Conservation (phyloP, 2,113 vertebrate species). For the Halcyon senegalensis region DNA sequence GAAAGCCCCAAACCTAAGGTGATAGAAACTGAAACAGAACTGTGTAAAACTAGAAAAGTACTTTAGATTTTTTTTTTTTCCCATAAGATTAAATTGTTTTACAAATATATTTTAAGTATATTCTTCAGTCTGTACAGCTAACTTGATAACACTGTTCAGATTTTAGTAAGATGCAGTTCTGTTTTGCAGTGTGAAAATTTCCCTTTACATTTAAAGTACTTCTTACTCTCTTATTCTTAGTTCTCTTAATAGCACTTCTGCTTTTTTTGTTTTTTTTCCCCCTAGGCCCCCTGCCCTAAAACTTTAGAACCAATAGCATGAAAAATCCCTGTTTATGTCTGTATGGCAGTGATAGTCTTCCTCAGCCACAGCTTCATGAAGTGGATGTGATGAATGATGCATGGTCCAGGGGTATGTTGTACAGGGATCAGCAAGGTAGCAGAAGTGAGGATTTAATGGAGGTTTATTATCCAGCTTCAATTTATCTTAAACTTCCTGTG, state of each 20-base stretch:
- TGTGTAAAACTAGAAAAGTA: neutral
- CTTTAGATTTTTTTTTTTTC: neutral
- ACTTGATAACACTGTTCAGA: neutral
- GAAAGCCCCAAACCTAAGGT: neutral
- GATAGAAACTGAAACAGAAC: neutral
- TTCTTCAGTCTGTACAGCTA: neutral
- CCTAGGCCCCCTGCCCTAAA: neutral
- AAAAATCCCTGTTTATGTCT: neutral
- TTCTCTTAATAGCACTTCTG: neutral
- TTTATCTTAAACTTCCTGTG: slow-evolving; percentile 26
- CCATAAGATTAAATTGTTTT: neutral
- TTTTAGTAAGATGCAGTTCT: neutral
- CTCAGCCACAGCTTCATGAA: neutral
- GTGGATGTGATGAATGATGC: neutral
- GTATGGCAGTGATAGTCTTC: neutral
- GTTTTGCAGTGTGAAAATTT: neutral
- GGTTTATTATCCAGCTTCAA: slow-evolving; percentile 13
- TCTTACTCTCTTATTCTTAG: neutral
- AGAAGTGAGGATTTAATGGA: neutral
- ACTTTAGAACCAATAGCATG: neutral
- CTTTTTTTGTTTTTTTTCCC: neutral
- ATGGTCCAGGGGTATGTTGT: neutral
- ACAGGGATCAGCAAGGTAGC: slow-evolving; percentile 12
- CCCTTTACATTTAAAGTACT: neutral
- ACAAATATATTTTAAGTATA: neutral